These are phyloP conservation scores for Hestina assimilis DNA, from an alignment of 1,140 invertebrate genomes.

Conservation along the genomic window DNA sequence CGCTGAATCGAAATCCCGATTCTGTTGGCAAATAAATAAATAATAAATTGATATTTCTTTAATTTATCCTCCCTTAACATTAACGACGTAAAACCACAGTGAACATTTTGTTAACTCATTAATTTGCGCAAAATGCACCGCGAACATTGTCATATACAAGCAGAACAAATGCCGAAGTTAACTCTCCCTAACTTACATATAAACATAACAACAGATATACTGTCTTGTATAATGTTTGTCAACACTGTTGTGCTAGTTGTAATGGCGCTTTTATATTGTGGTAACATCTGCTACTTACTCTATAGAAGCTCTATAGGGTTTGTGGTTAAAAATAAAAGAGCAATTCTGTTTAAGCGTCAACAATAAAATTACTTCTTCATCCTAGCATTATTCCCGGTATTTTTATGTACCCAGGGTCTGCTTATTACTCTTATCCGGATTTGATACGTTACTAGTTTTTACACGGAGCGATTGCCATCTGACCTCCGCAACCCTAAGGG, in stretches of 20 bases:
- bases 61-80: too few relatives aligned
- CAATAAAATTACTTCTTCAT: too few relatives aligned
- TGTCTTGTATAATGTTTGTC: slow-evolving; percentile 43
- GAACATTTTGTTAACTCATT: slow-evolving; percentile 10
- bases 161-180: slow-evolving; percentile 41
- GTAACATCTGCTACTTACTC: slow-evolving; percentile 15
- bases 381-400: too few relatives aligned
- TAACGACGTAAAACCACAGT: slow-evolving; percentile 2
- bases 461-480: too few relatives aligned
- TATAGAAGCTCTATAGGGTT: neutral
- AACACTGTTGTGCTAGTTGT: slow-evolving; percentile 27
- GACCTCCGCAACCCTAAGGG: too few relatives aligned
- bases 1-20: too few relatives aligned
- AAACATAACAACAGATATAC: slow-evolving; percentile 27
- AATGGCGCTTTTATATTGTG: neutral
- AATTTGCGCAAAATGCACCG: slow-evolving; percentile 24
- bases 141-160: slow-evolving; percentile 40
- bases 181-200: slow-evolving; percentile 26
- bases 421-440: too few relatives aligned
- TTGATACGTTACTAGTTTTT: too few relatives aligned
- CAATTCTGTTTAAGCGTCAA: too few relatives aligned
- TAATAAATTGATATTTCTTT: too few relatives aligned
- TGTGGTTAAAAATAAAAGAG: neutral
- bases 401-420: too few relatives aligned
- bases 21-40: too few relatives aligned